phyloP scores from a whole-genome alignment of 2,797 vertebrate species.

The Rhinoraja longicauda region DNA sequence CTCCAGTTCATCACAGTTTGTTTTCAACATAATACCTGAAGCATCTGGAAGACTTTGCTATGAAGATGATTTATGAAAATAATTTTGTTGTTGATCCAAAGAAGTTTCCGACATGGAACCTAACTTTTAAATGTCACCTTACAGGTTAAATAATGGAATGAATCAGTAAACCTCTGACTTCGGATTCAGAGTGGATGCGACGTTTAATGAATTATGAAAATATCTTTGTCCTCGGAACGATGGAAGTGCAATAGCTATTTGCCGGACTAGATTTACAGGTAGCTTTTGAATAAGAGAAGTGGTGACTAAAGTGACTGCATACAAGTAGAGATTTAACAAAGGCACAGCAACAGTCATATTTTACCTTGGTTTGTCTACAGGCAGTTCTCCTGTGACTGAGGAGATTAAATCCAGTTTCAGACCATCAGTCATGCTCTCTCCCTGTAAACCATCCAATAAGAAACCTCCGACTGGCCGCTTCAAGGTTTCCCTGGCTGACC shows the following conservation, averaged over 20 bases:
- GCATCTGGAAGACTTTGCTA: too few relatives aligned
- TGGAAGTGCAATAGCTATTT: background rate
- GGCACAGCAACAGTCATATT: background rate
- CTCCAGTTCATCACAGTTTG: too few relatives aligned
- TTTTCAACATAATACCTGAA: too few relatives aligned
- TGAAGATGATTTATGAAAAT: too few relatives aligned
- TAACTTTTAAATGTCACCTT: background rate
- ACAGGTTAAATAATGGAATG: background rate
- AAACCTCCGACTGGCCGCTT: conserved; percentile 89
- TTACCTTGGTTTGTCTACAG: conserved; percentile 86
- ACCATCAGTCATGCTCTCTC: conserved; percentile 58
- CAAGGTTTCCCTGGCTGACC: conserved; percentile 84
- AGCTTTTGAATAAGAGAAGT: background rate
- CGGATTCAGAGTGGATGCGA: background rate
- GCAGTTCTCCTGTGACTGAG: conserved; percentile 74
- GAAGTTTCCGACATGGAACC: background rate
- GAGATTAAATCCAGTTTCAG: conserved; percentile 73
- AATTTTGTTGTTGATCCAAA: too few relatives aligned
- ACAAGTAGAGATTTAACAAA: background rate
- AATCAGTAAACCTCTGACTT: background rate
- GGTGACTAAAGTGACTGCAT: background rate
- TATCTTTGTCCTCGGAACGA: background rate
- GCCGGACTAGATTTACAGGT: background rate
- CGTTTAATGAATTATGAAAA: background rate
- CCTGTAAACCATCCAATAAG: conserved; percentile 83